Percentiles rank a stretch among this genome's conserved stretches.
phyloP scores from a whole-genome alignment of 2,113 vertebrate genomes.

The Onychorhynchus coronatus region DNA sequence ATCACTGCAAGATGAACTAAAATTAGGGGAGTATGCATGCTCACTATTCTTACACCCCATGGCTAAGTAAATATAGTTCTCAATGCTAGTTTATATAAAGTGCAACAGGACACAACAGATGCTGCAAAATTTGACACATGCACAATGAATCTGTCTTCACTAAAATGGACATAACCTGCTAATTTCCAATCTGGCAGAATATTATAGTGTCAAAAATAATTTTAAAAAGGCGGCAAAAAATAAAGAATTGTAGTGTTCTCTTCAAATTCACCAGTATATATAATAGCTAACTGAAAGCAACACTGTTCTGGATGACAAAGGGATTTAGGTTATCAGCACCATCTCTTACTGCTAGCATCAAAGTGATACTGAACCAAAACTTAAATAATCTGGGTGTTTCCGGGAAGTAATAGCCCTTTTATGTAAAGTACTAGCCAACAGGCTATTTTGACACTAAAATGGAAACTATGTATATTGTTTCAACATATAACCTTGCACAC shows the following conservation, averaged over 20 bases:
- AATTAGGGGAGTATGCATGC: background rate
- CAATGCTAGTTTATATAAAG: background rate
- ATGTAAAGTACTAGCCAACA: background rate
- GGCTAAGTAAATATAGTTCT: background rate
- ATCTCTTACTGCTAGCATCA: background rate
- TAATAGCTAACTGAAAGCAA: background rate
- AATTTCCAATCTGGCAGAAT: background rate
- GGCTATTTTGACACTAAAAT: background rate
- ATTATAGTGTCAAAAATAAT: background rate
- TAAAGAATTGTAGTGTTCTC: background rate
- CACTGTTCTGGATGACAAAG: background rate
- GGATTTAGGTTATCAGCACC: background rate
- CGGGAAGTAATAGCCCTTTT: background rate
- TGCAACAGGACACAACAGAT: constrained; percentile 6
- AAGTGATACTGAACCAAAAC: background rate
- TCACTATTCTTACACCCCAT: background rate
- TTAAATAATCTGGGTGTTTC: background rate
- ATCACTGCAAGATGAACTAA: background rate
- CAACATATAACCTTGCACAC: background rate
- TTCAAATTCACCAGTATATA: background rate
- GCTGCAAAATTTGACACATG: background rate
- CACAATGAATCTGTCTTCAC: background rate
- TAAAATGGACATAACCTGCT: background rate
- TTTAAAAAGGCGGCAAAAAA: background rate
- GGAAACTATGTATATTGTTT: background rate